Percentiles rank a stretch among this genome's conserved stretches.
These are phyloP conservation scores for Microtus oregoni DNA, from an alignment of 2,113 vertebrate genomes.

Conservation along the genomic window DNA sequence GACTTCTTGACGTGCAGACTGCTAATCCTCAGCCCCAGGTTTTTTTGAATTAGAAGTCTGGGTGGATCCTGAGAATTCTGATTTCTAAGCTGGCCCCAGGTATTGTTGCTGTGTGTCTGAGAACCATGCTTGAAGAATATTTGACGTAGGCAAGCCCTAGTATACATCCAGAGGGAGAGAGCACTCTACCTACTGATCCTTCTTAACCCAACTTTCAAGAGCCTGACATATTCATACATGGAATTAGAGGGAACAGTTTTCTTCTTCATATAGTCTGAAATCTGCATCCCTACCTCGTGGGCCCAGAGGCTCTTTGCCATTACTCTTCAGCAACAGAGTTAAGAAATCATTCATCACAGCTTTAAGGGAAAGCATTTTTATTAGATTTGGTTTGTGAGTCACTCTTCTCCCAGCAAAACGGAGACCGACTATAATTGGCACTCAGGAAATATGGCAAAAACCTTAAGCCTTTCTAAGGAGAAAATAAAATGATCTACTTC, in stretches of 20 bases:
- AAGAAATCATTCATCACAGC: conserved; percentile 20
- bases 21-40: neutral
- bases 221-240: neutral
- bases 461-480: neutral
- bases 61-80: neutral
- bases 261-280: conserved; percentile 24
- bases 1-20: neutral
- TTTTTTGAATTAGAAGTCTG: neutral
- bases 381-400: conserved; percentile 57
- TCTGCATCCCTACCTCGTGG: neutral
- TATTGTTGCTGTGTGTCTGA: neutral
- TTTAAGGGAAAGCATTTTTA: conserved; percentile 50
- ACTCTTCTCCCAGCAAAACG: conserved; percentile 25
- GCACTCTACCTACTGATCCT: neutral
- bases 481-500: conserved; percentile 6
- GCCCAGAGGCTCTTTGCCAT: neutral
- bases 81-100: neutral
- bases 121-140: neutral
- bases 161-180: neutral
- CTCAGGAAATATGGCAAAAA: conserved; percentile 36
- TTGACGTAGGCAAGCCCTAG: neutral
- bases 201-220: neutral
- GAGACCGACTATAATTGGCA: neutral
- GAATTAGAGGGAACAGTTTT: neutral
- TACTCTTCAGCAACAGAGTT: neutral